These are phyloP conservation scores for Apis florea DNA, from an alignment of 1,140 invertebrate species.

Conservation along the genomic window DNA sequence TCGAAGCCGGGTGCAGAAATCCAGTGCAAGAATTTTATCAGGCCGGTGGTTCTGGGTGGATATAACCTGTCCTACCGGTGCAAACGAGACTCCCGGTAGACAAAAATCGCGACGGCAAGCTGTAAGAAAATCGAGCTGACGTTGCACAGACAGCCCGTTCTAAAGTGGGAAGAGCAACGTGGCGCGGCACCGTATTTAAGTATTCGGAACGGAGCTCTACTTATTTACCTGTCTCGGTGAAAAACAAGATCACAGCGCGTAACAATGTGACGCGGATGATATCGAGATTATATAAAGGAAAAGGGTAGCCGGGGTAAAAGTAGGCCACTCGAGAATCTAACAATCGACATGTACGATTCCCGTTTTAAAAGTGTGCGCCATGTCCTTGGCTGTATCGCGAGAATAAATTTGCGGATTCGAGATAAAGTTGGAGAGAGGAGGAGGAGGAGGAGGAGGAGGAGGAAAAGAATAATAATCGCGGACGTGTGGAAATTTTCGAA, in stretches of 20 bases:
- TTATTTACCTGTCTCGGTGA: slow-evolving; percentile 18
- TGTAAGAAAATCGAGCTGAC: slow-evolving; percentile 56
- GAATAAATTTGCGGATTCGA: neutral
- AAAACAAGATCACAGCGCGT: neutral
- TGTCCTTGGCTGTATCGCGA: neutral
- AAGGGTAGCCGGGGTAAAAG: slow-evolving; percentile 24
- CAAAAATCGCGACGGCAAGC: slow-evolving; percentile 54
- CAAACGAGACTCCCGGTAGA: slow-evolving; percentile 46
- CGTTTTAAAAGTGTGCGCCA: neutral
- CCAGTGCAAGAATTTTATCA: slow-evolving; percentile 50
- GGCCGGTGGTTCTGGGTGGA: slow-evolving; percentile 19
- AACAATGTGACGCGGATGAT: slow-evolving; percentile 16
- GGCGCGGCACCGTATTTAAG: neutral
- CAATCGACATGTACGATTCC: slow-evolving; percentile 24
- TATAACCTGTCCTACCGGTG: slow-evolving; percentile 62
- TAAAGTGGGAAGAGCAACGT: neutral
- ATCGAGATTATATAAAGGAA: slow-evolving; percentile 46
- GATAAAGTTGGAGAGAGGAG: neutral
- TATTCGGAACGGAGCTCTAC: slow-evolving; percentile 6
- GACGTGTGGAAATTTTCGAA: neutral
- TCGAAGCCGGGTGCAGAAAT: slow-evolving; percentile 27
- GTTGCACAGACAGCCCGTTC: neutral
- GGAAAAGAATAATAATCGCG: neutral
- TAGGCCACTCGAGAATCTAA: slow-evolving; percentile 39
- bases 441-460: too few species aligned